Base-by-base conservation (phyloP, 2,888 invertebrate species). In the Lordiphosa fenestrarum region DNA sequence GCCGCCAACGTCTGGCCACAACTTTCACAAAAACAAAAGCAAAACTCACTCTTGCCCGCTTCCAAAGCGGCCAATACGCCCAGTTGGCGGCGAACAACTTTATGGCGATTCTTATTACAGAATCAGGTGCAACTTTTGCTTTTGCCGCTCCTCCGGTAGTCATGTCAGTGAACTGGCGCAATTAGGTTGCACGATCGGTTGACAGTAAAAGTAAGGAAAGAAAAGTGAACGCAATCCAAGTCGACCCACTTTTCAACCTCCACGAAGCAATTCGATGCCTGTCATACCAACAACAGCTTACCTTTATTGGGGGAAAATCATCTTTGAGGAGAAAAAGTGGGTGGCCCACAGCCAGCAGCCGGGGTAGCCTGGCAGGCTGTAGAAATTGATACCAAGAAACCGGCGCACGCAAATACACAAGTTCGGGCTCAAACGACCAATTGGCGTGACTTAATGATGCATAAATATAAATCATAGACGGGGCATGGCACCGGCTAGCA, bases 381-480 rank as follows among this genome's bases (percentile, higher is more conserved):
- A 75, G 65, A 85, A 71, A 74, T 63, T 58, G 67, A 71, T 66
- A 66, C 64, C 71, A 60, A 62, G 46, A 64, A 80, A 54, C 59
- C 53, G 50, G 68, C 44, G 48, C 58, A 53, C 39, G 44, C 53
- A 51, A 44, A 38, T 35, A 57, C 53, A 60, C 49, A 59, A 57
- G 51, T 19, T 53, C 37, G 42, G 54, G 59, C 61, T 39, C 60
- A 77, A 84, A 85, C 86, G 66, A 84, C 66, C 82, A 73, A 81
- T 81, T 81, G 84, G 77, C 85, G 85, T 84, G 82, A 77, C 73
- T 84, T 85, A 80, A 85, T 85, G 82, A 69, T 69, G 71, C 80
- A 86, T 86, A 83, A 85, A 83, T 84, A 86, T 86, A 83, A 85
- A 83, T 84, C 81, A 73, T 68, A 53, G 61, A 53, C 44, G 15